Evolutionary conservation across 2,113 vertebrate genomes (phyloP).

Genomic region (Leucoraja erinaceus): DNA sequence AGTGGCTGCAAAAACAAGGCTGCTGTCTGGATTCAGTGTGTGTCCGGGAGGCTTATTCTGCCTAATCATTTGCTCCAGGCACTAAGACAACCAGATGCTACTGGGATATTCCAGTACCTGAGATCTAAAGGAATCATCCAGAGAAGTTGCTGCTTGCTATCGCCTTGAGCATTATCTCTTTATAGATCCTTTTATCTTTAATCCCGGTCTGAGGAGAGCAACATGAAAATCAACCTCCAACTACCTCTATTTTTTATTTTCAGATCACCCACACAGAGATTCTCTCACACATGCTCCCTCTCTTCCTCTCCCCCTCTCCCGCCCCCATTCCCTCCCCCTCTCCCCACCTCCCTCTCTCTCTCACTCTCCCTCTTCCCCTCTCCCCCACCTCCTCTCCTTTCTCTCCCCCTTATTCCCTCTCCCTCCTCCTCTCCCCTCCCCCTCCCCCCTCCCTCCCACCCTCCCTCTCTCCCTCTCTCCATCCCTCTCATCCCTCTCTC

Average conservation of each 20-base stretch:
- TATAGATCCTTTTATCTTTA: conserved; percentile 31
- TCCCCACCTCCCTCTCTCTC: not conserved
- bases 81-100: not conserved
- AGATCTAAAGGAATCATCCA: conserved; percentile 15
- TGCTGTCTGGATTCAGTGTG: not conserved
- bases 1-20: conserved; percentile 5
- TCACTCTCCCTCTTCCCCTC: not conserved
- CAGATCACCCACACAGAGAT: not conserved
- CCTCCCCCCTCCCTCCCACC: not conserved
- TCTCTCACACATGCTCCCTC: no score
- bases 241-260: not conserved
- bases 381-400: not conserved
- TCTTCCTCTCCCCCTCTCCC: not conserved
- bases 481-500: not conserved
- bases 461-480: not conserved
- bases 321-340: not conserved
- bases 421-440: no score
- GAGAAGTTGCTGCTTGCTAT: not conserved
- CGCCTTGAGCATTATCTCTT: conserved; percentile 26
- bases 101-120: conserved; percentile 8
- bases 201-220: conserved; percentile 20
- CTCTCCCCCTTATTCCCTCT: not conserved
- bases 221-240: conserved; percentile 24
- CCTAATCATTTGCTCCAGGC: conserved; percentile 34
- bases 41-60: not conserved